Base-by-base conservation (phyloP, 1,140 invertebrate species). In the Cyclargus thomasi region DNA sequence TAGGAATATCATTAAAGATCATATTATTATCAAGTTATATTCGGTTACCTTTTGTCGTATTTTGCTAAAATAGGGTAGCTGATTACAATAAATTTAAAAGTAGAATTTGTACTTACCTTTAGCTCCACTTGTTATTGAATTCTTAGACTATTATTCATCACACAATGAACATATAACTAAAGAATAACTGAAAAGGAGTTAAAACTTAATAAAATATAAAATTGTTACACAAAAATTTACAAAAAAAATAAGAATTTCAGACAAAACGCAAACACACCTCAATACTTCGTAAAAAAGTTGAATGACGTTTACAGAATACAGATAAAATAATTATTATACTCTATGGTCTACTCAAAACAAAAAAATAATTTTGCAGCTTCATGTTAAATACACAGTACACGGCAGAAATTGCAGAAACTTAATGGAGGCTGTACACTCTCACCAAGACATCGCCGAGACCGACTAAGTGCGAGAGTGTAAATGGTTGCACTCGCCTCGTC, bases 181-280 rank as follows among this genome's bases (percentile, higher is more conserved):
- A 59, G 53, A 66, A 29, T 29, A 29, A 57, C 53, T 57, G 62
- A 59, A 66, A 65, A 66, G 18, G 22, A 62, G 22, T 39, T 23
- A n/a, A 59, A 59, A 66, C 16, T 36, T 22, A 6, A 70, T 67
- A 67, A 74, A 66, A 68, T 70, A 69, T 67, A 71, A 76, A 74
- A 74, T 78, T 76, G 75, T 59, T 20, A 57, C 20, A 53, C 74
- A 78, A 71, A 76, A 80, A 78, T 76, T 72, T 70, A 74, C 73
- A 70, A 74, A 70, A 72, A 67, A 74, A 68, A 74, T 63, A 70
- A 66, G 53, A 67, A 67, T 67, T 36, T 17, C 53, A 67, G 65
- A 59, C 65, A 69, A 63, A 72, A 73, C 67, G 68, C 70, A 76
- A 72, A 71, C 74, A 78, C 76, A 78, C 76, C 74, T 75, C 67